phyloP scores from a whole-genome alignment of 2,888 invertebrate species.

The Netelia fuscicornis region DNA sequence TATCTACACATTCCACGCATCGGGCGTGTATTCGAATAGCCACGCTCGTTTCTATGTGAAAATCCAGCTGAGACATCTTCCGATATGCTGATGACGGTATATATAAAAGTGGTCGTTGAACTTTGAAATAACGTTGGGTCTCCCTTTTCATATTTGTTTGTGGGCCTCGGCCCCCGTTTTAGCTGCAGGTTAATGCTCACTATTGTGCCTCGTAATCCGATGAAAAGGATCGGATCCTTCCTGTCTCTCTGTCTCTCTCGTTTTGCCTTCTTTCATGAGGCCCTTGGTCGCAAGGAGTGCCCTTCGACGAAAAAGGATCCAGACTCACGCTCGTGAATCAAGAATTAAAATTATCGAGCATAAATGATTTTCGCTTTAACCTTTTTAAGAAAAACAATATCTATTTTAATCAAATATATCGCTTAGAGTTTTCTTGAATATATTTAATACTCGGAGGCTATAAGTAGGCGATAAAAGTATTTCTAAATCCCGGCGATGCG shows the following conservation, averaged over 20 bases:
- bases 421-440: too few relatives aligned
- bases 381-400: too few relatives aligned
- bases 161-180: constrained; percentile 20
- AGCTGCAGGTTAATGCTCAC: constrained; percentile 28
- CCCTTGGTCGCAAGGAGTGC: background rate
- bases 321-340: background rate
- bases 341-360: background rate
- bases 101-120: constrained; percentile 68
- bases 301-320: constrained; percentile 1
- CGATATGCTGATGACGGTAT: constrained; percentile 30
- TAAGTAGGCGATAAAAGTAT: too few relatives aligned
- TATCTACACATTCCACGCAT: constrained; percentile 8
- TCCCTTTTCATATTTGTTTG: constrained; percentile 61
- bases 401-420: too few relatives aligned
- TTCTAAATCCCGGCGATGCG: too few relatives aligned
- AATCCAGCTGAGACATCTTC: constrained; percentile 22
- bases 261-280: background rate
- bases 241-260: constrained; percentile 5
- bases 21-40: background rate
- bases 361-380: background rate
- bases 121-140: constrained; percentile 72
- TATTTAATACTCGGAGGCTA: too few relatives aligned
- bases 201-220: constrained; percentile 19
- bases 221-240: constrained; percentile 35
- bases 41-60: constrained; percentile 25